Conservation (phyloP, 2,113 vertebrate species). For the Actenoides hombroni region DNA sequence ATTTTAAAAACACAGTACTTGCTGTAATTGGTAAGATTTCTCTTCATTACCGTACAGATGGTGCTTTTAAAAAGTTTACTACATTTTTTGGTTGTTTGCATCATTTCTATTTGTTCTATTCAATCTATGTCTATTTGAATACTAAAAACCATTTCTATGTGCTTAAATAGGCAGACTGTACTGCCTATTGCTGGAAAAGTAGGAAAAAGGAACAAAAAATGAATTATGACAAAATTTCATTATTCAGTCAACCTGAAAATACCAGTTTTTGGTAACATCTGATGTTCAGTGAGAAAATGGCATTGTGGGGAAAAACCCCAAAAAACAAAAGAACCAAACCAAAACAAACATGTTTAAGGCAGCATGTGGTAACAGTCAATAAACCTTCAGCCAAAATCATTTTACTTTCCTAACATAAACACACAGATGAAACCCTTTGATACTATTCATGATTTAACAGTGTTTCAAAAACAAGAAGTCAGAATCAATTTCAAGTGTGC, state of each 20-base stretch:
- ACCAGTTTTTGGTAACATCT: background rate
- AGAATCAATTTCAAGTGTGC: background rate
- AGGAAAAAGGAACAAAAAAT: background rate
- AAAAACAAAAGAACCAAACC: accelerated
- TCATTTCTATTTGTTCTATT: background rate
- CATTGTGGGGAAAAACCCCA: background rate
- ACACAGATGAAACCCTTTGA: background rate
- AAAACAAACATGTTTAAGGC: background rate
- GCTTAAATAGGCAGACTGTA: background rate
- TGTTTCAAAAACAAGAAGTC: background rate
- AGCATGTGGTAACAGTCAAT: background rate
- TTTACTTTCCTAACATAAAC: background rate
- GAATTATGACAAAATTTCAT: background rate
- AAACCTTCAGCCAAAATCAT: background rate
- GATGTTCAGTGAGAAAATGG: background rate
- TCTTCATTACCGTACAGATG: background rate
- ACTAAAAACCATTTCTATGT: background rate
- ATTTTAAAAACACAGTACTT: background rate
- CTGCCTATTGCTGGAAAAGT: background rate
- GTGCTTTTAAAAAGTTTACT: background rate
- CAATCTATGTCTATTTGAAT: background rate
- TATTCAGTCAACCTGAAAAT: background rate
- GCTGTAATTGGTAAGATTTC: background rate
- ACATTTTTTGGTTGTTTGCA: background rate
- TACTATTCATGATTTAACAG: background rate